phyloP scores from a whole-genome alignment of 2,797 vertebrate species.

The Eulemur rubriventer region DNA sequence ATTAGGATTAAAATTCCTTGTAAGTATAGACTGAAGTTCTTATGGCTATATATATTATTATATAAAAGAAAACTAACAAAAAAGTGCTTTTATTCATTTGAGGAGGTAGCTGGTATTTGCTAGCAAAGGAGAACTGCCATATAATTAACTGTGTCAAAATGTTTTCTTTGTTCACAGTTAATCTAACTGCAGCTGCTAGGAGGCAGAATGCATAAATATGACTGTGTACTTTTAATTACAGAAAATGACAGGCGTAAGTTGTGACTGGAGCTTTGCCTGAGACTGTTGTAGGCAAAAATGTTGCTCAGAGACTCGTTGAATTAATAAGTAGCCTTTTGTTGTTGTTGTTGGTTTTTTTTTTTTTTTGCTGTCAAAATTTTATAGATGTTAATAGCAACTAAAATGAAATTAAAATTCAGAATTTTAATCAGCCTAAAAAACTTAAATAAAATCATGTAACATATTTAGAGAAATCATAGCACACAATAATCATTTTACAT shows the following conservation, averaged over 20 bases:
- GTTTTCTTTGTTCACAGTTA: constrained; percentile 79
- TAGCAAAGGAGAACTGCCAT: constrained; percentile 64
- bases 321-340: constrained; percentile 65
- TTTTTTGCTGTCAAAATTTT: constrained; percentile 45
- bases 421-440: constrained; percentile 12
- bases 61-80: constrained; percentile 44
- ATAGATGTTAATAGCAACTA: constrained; percentile 27
- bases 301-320: constrained; percentile 59
- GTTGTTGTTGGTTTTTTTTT: background rate
- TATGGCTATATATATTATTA: constrained; percentile 15
- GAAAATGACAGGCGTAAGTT: constrained; percentile 73
- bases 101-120: constrained; percentile 77
- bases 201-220: constrained; percentile 78
- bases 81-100: constrained; percentile 63
- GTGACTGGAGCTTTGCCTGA: constrained; percentile 58
- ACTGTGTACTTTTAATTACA: constrained; percentile 82
- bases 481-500: background rate
- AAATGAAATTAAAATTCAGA: constrained; percentile 64
- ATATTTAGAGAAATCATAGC: background rate
- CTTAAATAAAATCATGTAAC: background rate
- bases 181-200: constrained; percentile 77
- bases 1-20: background rate
- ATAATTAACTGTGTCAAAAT: constrained; percentile 81
- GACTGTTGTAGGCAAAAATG: constrained; percentile 53
- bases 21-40: background rate